Base-by-base conservation (phyloP, 2,113 vertebrate genomes). In the Pollimyrus isidori region DNA sequence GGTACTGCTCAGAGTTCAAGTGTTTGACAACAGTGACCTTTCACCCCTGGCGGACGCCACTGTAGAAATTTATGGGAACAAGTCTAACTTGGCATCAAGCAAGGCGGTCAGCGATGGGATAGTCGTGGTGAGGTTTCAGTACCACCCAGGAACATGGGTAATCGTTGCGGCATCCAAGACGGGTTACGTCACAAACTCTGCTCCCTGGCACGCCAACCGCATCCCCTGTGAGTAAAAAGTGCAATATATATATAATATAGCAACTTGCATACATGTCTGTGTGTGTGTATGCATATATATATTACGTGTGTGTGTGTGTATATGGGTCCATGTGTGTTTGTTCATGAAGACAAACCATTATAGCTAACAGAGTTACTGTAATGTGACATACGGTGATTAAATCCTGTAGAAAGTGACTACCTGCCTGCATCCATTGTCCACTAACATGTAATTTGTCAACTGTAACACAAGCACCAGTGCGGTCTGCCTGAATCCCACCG, bases 1-100 rank as follows among this genome's bases (percentile, higher is more conserved):
- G 93, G 97, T 99, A 92, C 96, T 97, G 93, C 97, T 99, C 91
- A 97, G 97, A 95, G 97, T 99, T 83, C 98, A 99, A 93, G 97
- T 99, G 84, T 98, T 98, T 0, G 97, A 99, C 94, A 98, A 97
- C 7, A 97, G 97, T 35, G 96, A 98, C 86, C 95, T 99, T 91
- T 96, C 97, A 0, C 97, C 97, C 1, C 89, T 99, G 94, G 91
- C 95, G 0, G 96, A 94, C 53, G 97, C 97, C 69, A 93, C 95
- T 0, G 96, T 99, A 89, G 95, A 97, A 2, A 96, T 99, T 45
- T 97, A 98, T 0, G 97, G 97, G 0, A 97, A 97, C 94, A 97
- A 97, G 58, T 97, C 95, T 6, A 90, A 96, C 0, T 92, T 99
- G 94, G 97, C 96, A 0, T 93, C 97, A 0, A 95, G 95, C 76